Evolutionary conservation across 2,113 vertebrate species (phyloP).

Genomic region (Saccopteryx bilineata): DNA sequence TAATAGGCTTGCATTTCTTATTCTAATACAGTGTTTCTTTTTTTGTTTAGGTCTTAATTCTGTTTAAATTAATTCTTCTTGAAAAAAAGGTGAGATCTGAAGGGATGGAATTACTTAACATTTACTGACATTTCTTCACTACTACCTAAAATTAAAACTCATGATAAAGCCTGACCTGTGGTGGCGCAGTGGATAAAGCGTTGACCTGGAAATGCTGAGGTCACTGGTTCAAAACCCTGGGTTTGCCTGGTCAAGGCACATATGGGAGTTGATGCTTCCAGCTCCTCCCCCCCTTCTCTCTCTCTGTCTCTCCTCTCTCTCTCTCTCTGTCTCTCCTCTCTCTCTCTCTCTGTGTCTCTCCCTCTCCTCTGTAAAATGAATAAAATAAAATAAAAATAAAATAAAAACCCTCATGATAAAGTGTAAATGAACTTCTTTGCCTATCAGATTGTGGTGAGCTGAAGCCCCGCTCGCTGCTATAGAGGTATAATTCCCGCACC

Average conservation of each 20-base stretch:
- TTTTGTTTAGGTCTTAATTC: constrained; percentile 93
- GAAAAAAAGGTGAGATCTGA: constrained; percentile 95
- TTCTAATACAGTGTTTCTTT: constrained; percentile 8
- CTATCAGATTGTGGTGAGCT: constrained; percentile 17
- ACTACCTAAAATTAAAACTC: not conserved
- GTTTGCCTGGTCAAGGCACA: no score
- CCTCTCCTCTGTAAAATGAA: no score
- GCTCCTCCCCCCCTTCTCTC: no score
- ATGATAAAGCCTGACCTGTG: not conserved
- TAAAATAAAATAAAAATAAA: no score
- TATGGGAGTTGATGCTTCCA: no score
- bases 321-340: no score
- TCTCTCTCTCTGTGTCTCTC: no score
- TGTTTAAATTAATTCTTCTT: constrained; percentile 98
- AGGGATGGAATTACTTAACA: constrained; percentile 47
- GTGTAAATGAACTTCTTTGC: not conserved
- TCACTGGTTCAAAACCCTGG: no score
- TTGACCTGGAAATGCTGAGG: no score
- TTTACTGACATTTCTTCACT: constrained; percentile 59
- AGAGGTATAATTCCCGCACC: not conserved
- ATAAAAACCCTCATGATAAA: not conserved
- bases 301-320: no score
- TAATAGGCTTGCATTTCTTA: constrained; percentile 47
- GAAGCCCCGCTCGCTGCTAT: not conserved
- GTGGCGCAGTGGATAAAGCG: no score